Evolutionary conservation across 2,797 vertebrate species (phyloP).

Genomic region (Selene dorsalis): DNA sequence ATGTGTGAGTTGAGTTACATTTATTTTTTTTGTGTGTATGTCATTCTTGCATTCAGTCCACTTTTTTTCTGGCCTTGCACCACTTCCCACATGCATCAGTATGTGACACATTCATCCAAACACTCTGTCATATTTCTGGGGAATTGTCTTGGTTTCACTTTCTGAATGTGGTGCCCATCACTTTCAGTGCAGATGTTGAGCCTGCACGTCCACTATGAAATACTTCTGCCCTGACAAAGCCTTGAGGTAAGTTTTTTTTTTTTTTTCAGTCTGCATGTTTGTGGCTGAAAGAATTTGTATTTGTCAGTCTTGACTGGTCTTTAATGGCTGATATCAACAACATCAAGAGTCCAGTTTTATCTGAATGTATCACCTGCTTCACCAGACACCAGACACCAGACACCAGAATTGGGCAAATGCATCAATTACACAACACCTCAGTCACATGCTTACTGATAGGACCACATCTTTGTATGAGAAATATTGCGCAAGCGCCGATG

Average conservation of each 20-base stretch:
- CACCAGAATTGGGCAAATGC: too few species aligned
- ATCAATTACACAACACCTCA: too few species aligned
- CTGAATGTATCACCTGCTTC: too few species aligned
- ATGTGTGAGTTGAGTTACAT: not conserved
- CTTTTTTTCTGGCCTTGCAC: not conserved
- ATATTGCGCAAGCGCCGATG: too few species aligned
- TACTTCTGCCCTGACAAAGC: not conserved
- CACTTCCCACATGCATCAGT: not conserved
- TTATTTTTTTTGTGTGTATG: not conserved
- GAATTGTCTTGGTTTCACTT: conserved; percentile 12
- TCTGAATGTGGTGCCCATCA: not conserved
- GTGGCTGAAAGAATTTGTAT: not conserved
- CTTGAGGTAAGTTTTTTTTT: not conserved
- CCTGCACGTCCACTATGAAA: too few species aligned
- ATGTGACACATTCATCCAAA: not conserved
- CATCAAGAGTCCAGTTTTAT: too few species aligned
- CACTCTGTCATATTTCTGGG: not conserved
- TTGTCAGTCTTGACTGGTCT: not conserved
- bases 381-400: too few species aligned
- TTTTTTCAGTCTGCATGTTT: not conserved
- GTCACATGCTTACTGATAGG: too few species aligned
- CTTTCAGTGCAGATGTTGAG: not conserved
- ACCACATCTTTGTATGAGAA: too few species aligned
- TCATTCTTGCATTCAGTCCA: not conserved
- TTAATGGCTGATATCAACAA: too few species aligned